phyloP scores from a whole-genome alignment of 2,113 vertebrate genomes.

The Trogon surrucura region DNA sequence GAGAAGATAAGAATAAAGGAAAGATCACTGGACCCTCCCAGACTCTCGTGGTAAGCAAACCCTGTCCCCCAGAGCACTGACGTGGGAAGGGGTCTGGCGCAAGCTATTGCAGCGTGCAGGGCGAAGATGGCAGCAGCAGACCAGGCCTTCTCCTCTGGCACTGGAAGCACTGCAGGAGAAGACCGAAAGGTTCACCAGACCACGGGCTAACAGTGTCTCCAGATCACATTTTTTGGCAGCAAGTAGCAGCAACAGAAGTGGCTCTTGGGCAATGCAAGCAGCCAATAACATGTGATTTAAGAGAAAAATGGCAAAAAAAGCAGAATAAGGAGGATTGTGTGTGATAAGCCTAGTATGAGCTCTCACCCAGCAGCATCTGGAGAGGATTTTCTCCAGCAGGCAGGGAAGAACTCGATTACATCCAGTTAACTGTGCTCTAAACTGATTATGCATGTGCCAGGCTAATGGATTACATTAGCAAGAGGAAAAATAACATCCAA shows the following conservation, averaged over 20 bases:
- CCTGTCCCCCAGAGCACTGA: not conserved
- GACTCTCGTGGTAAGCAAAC: not conserved
- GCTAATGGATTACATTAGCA: conserved; percentile 99
- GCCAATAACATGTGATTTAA: not conserved
- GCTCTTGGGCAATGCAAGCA: not conserved
- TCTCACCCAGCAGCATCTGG: conserved; percentile 88
- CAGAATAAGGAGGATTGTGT: conserved; percentile 54
- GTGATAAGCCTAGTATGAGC: conserved; percentile 58
- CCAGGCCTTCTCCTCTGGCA: not conserved
- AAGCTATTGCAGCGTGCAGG: not conserved
- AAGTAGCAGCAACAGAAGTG: not conserved
- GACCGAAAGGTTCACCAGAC: not conserved
- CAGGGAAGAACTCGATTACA: conserved; percentile 99
- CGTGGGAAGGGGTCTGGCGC: not conserved
- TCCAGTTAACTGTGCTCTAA: conserved; percentile 99
- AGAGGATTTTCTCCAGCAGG: conserved; percentile 98
- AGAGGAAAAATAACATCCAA: conserved; percentile 99
- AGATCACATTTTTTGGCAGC: conserved; percentile 26
- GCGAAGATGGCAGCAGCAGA: conserved; percentile 14
- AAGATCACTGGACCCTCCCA: not conserved
- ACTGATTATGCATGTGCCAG: conserved; percentile 99
- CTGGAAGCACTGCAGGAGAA: not conserved
- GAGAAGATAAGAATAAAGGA: not conserved
- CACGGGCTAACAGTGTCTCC: not conserved
- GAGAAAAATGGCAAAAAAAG: conserved; percentile 39